Base-by-base conservation (phyloP, 92 coral and sea anemone species). In the Phenganax marumi region DNA sequence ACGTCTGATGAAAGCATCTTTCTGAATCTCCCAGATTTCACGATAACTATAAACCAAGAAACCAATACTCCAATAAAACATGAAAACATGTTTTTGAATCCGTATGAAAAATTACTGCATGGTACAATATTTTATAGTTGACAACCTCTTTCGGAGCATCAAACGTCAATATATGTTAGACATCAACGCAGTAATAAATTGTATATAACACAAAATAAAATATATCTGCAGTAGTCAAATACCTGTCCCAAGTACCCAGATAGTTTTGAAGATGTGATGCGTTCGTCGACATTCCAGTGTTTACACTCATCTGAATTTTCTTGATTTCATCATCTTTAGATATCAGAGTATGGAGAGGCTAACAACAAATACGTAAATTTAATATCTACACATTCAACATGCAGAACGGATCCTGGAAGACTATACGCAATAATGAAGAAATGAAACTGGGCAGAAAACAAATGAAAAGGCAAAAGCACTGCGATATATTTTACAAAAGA, bases 11-110 rank as follows among this genome's bases (percentile, higher is more conserved):
- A 96, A 96, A 0, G 99, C 94, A 68, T 96, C 99, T 72, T 96
- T 96, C 86, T 96, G 99, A 64, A 96, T 96, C 90, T 96, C 99
- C 99, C 99, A 96, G 76, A 96, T 96, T 84, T 96, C 99, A 11
- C 99, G 97, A 68, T 96, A 96, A 48, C 98, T 94, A 70, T 53
- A 72, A 26, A 66, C 24, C 18, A 53, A 52, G 70, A 74, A 74
- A 33, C 43, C 43, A 33, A 33, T 33, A 33, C 43, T 33, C 5
- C 43, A 33, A 33, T 33, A 5, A 1, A 33, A 33, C 43, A 33
- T 33, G 43, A 5, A 33, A 33, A 33, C 43, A 33, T 33, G 3
- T 33, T 33, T 33, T 33, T 33, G 16, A 56, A 13, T 13, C 21
- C 16, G 17, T 13, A 56, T 56, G 63, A 56, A 14, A 13, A 0